A percentile compares a stretch with the other conserved stretches of the same genome.
Evolutionary conservation across 37 sponge, comb jelly and placozoan species (phyloP).

Genomic region (Diacarnus erythraeanus): DNA sequence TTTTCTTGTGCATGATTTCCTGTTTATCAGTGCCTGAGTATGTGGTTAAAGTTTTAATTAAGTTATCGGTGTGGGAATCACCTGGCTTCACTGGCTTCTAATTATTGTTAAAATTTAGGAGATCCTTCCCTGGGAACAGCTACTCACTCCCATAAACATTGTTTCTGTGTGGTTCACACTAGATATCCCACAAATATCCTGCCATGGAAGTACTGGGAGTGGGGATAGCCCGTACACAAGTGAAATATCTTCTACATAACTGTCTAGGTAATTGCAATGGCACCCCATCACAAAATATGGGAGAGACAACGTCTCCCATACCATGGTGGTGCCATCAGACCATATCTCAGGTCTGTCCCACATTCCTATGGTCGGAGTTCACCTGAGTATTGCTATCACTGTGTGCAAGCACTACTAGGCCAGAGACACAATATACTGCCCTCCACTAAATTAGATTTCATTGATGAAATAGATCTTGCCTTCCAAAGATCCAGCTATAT

Average conservation of each 20-base stretch:
- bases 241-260: no score
- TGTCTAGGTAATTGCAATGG: conserved; percentile 69
- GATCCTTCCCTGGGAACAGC: not conserved
- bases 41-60: not conserved
- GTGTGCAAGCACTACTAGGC: not conserved
- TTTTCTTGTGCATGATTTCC: conserved; percentile 16
- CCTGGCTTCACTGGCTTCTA: not conserved
- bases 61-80: not conserved
- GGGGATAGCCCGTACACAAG: no score
- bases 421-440: not conserved
- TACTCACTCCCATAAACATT: no score
- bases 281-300: conserved; percentile 70
- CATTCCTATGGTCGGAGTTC: conserved; percentile 53
- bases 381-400: conserved; percentile 50
- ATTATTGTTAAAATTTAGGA: no score
- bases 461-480: conserved; percentile 50
- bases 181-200: no score
- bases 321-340: conserved; percentile 73
- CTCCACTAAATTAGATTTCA: conserved; percentile 13
- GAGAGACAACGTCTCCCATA: conserved; percentile 33
- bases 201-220: no score
- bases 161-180: no score
- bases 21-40: not conserved
- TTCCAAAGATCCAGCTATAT: not conserved
- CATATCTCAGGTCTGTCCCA: conserved; percentile 29